These are phyloP conservation scores for Temnothorax unifasciatus DNA, from an alignment of 2,888 invertebrate genomes.

Conservation along the genomic window DNA sequence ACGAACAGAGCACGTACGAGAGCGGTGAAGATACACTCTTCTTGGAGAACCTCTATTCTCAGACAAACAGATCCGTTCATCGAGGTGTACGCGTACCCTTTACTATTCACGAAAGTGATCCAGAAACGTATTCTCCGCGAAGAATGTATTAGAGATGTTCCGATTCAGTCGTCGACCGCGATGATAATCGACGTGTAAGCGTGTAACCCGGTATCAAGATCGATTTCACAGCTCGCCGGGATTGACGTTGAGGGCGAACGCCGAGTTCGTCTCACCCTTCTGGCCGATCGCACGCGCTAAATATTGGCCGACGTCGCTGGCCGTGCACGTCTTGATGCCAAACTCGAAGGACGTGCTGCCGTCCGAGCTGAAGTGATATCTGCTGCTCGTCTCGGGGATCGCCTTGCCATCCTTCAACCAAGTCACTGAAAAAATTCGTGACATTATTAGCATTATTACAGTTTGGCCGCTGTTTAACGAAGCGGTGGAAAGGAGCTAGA, in stretches of 20 bases:
- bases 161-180: slow-evolving; percentile 59
- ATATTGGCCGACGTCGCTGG: slow-evolving; percentile 95
- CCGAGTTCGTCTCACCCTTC: slow-evolving; percentile 93
- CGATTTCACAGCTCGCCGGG: slow-evolving; percentile 87
- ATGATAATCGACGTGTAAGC: slow-evolving; percentile 43
- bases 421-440: too few relatives aligned
- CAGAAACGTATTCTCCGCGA: not conserved
- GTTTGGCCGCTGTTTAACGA: too few relatives aligned
- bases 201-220: slow-evolving; percentile 18
- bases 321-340: slow-evolving; percentile 91
- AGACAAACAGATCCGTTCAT: not conserved
- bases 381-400: slow-evolving; percentile 92
- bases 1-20: not conserved
- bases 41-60: not conserved
- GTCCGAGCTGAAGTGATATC: slow-evolving; percentile 94
- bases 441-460: too few relatives aligned
- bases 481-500: too few relatives aligned
- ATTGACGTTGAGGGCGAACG: slow-evolving; percentile 94
- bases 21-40: not conserved
- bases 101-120: not conserved
- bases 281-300: slow-evolving; percentile 94
- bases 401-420: slow-evolving; percentile 98
- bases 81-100: not conserved
- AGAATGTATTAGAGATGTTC: slow-evolving; percentile 22
- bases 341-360: slow-evolving; percentile 93